Conservation (phyloP, 2,113 vertebrate species). For the Alosa alosa region DNA sequence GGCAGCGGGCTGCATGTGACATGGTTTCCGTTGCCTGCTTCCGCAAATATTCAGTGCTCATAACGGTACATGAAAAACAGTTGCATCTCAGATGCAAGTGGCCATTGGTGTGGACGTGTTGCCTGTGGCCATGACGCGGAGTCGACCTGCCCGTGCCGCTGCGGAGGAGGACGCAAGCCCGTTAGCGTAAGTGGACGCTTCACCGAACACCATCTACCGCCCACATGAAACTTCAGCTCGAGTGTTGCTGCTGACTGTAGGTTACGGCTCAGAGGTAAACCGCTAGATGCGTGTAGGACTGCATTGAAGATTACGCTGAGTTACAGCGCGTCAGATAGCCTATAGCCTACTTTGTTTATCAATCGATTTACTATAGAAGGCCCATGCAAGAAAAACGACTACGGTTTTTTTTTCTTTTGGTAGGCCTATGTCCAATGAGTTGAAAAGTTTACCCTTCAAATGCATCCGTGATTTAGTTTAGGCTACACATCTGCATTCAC, state of each 20-base stretch:
- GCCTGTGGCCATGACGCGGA: slow-evolving; percentile 63
- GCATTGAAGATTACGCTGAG: neutral
- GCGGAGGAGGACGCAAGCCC: slow-evolving; percentile 62
- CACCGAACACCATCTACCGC: neutral
- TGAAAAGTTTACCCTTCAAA: too few species aligned
- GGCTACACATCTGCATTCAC: too few species aligned
- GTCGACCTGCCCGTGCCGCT: slow-evolving; percentile 50
- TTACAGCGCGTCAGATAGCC: neutral
- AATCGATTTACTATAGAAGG: neutral
- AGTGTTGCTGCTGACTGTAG: neutral
- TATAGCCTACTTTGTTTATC: neutral
- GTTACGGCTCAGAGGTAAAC: neutral
- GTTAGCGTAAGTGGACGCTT: slow-evolving; percentile 62
- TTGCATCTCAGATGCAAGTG: slow-evolving; percentile 9
- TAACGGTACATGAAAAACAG: slow-evolving; percentile 38
- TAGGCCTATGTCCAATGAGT: too few species aligned
- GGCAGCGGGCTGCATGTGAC: slow-evolving; percentile 72
- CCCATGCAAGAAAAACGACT: too few species aligned
- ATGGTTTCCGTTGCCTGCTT: slow-evolving; percentile 72
- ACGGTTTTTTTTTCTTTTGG: too few species aligned
- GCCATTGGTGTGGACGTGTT: neutral
- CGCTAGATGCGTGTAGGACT: neutral
- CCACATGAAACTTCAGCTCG: neutral
- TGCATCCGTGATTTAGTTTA: too few species aligned
- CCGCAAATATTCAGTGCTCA: slow-evolving; percentile 65